phyloP scores from a whole-genome alignment of 1,140 invertebrate genomes.

The Babylonia areolata region DNA sequence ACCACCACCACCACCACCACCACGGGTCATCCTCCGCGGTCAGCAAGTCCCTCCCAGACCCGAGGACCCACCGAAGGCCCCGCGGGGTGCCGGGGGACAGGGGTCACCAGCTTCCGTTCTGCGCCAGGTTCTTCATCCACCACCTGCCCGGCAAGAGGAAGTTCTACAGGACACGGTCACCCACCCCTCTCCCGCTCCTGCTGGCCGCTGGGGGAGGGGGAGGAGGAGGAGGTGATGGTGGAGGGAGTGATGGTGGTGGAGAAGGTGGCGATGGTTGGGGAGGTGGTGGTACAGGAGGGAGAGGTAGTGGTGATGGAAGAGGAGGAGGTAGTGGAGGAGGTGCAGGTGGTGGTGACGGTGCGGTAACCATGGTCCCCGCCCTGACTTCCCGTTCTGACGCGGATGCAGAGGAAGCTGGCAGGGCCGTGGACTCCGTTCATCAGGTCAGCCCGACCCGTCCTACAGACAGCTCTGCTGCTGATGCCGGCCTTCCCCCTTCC shows the following conservation, averaged over 20 bases:
- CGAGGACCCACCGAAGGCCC: slow-evolving; percentile 40
- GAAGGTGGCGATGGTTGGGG: background rate
- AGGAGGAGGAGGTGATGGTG: background rate
- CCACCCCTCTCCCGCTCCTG: slow-evolving; percentile 8
- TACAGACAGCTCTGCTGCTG: background rate
- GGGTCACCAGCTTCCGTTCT: slow-evolving; percentile 60
- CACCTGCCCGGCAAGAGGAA: slow-evolving; percentile 62
- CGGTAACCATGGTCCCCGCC: too few species aligned
- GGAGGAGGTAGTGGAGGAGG: background rate
- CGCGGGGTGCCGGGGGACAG: slow-evolving; percentile 56
- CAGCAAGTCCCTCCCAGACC: slow-evolving; percentile 39
- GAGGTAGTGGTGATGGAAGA: background rate
- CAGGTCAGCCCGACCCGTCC: background rate
- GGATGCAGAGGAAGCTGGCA: too few species aligned
- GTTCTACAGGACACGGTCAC: slow-evolving; percentile 42
- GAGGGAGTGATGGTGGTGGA: background rate
- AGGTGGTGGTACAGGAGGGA: background rate
- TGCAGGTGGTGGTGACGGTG: background rate
- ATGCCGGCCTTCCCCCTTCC: too few species aligned
- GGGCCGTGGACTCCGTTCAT: background rate
- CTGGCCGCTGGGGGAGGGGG: background rate
- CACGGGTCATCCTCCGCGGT: slow-evolving; percentile 29
- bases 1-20: too few species aligned
- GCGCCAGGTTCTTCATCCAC: slow-evolving; percentile 62
- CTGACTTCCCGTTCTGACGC: background rate